These are phyloP conservation scores for Artemia sp. DNA, from an alignment of 2,888 invertebrate species.

Conservation along the genomic window DNA sequence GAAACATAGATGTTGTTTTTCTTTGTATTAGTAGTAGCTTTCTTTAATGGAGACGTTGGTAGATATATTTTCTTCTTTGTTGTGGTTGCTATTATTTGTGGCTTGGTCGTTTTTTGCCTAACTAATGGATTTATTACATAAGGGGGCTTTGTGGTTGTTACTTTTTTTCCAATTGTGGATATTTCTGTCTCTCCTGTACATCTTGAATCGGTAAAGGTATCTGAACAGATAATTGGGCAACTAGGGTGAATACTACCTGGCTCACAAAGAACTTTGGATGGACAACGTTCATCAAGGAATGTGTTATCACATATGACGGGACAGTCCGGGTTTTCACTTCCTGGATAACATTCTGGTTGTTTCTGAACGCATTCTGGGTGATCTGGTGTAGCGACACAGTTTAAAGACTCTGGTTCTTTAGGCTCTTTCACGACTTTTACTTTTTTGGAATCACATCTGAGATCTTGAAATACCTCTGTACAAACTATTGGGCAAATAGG, in stretches of 20 bases:
- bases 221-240: slow-evolving; percentile 1
- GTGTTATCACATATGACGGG: neutral
- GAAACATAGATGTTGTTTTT: slow-evolving; percentile 1
- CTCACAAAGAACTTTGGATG: neutral
- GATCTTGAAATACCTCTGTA: neutral
- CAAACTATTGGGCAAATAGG: neutral
- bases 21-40: slow-evolving; percentile 22
- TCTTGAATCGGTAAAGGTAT: neutral
- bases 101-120: too few species aligned
- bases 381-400: neutral
- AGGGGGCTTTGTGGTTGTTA: neutral
- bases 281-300: slow-evolving; percentile 8
- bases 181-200: neutral
- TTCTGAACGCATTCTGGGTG: neutral
- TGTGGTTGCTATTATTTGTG: neutral
- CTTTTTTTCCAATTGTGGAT: neutral
- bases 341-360: neutral
- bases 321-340: neutral
- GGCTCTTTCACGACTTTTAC: neutral
- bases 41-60: slow-evolving; percentile 21
- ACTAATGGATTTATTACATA: too few species aligned
- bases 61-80: neutral
- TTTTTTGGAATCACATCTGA: neutral
- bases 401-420: neutral
- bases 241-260: neutral